Evolutionary conservation across 2,888 invertebrate genomes (phyloP).

Genomic region (Conops quadrifasciatus): DNA sequence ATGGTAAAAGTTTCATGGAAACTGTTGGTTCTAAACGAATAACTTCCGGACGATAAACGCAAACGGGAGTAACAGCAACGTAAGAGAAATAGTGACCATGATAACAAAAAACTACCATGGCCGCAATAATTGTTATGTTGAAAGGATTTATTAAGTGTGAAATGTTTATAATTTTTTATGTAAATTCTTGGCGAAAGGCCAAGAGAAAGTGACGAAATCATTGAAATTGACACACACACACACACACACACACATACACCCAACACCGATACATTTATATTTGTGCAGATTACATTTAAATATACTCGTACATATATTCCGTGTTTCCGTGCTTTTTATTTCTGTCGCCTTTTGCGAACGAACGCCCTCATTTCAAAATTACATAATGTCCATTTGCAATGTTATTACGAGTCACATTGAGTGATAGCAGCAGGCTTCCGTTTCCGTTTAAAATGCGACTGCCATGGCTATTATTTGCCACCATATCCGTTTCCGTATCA

Average conservation of each 20-base stretch:
- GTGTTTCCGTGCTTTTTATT: not conserved
- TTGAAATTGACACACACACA: conserved; percentile 11
- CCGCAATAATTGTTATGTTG: conserved; percentile 36
- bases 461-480: conserved; percentile 25
- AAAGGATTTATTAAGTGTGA: conserved; percentile 30
- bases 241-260: conserved; percentile 14
- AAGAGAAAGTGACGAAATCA: not conserved
- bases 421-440: conserved; percentile 18
- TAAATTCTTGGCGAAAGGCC: not conserved
- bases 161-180: conserved; percentile 36
- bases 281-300: too few species aligned
- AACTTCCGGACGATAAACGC: too few species aligned
- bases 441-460: conserved; percentile 24
- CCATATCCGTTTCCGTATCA: conserved; percentile 23
- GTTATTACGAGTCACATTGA: conserved; percentile 22
- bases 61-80: too few species aligned
- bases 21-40: too few species aligned
- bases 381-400: not conserved
- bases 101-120: conserved; percentile 33
- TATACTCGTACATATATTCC: not conserved
- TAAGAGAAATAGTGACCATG: conserved; percentile 22
- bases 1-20: too few species aligned
- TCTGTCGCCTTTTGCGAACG: not conserved
- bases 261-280: not conserved
- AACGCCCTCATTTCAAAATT: not conserved